These are phyloP conservation scores for Megalops atlanticus DNA, from an alignment of 2,113 vertebrate genomes.

Conservation along the genomic window DNA sequence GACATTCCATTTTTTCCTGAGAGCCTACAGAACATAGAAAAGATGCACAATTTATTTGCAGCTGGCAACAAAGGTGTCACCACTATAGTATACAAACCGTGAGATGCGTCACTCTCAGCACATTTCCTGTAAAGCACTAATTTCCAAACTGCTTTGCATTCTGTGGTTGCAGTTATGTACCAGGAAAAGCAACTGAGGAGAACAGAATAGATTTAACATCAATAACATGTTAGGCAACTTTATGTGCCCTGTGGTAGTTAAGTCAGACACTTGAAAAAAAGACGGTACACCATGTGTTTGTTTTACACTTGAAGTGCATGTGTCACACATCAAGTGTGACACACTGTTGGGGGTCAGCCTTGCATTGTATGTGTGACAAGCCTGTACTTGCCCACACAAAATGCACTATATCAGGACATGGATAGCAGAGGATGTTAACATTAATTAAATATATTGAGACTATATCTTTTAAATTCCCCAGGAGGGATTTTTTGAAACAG, in stretches of 20 bases:
- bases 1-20: not conserved
- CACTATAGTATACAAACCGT: not conserved
- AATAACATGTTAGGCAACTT: no score
- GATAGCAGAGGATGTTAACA: not conserved
- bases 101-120: not conserved
- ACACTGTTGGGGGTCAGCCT: not conserved
- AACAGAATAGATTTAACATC: no score
- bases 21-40: not conserved
- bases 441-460: not conserved
- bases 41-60: not conserved
- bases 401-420: not conserved
- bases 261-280: no score
- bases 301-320: no score
- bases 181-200: no score
- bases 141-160: not conserved
- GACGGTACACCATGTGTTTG: no score
- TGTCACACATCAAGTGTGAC: not conserved
- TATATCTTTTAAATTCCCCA: not conserved
- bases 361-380: not conserved
- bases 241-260: no score
- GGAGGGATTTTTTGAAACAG: slow-evolving; percentile 35
- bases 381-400: not conserved
- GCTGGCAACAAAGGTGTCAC: not conserved
- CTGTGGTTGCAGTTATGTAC: no score
- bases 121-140: not conserved